phyloP scores from a whole-genome alignment of 2,888 invertebrate species.

The Exocentrus adspersus region DNA sequence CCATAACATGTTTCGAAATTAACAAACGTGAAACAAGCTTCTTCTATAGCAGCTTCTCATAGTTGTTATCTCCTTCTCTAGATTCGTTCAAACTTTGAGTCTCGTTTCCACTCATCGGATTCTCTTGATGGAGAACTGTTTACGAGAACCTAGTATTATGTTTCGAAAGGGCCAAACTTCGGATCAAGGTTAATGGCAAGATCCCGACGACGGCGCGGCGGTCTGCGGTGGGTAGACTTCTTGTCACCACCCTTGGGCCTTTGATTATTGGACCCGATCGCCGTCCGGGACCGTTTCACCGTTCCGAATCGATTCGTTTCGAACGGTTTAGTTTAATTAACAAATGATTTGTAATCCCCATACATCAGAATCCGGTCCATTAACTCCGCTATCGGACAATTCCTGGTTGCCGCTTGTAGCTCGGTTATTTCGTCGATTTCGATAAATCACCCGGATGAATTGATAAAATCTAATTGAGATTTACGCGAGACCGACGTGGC shows the following conservation, averaged over 20 bases:
- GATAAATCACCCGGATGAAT: slow-evolving; percentile 28
- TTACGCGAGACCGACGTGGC: slow-evolving; percentile 9
- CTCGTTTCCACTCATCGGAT: no score
- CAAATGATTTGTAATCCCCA: slow-evolving; percentile 47
- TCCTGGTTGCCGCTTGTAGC: slow-evolving; percentile 38
- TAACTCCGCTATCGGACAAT: slow-evolving; percentile 42
- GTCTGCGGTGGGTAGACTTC: no score
- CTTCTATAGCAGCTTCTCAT: no score
- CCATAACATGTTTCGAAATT: no score
- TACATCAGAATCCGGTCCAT: slow-evolving; percentile 46
- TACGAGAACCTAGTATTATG: no score
- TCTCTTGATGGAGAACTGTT: no score
- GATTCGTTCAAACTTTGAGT: no score
- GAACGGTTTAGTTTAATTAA: slow-evolving; percentile 46
- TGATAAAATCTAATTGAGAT: slow-evolving; percentile 29
- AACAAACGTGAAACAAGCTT: no score
- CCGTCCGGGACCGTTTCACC: slow-evolving; percentile 27
- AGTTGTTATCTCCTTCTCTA: no score
- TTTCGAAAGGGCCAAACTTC: no score
- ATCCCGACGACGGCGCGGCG: no score
- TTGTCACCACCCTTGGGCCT: background rate
- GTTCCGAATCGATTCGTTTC: slow-evolving; percentile 42
- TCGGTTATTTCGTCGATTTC: slow-evolving; percentile 32
- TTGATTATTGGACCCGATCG: slow-evolving; percentile 17
- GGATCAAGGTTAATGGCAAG: no score